phyloP scores from a whole-genome alignment of 2,888 invertebrate genomes.

The Lydus trimaculatus region DNA sequence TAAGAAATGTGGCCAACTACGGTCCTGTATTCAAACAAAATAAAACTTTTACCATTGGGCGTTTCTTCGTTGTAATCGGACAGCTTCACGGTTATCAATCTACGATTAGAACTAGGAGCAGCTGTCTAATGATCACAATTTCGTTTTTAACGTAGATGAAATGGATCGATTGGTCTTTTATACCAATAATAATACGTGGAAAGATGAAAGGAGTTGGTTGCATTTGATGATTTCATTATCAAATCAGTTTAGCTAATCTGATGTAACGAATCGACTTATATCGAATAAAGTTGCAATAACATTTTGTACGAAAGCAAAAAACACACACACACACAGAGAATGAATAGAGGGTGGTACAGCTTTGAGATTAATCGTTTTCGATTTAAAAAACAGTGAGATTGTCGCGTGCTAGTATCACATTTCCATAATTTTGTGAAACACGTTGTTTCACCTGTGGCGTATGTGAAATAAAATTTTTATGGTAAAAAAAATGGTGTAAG shows the following conservation, averaged over 20 bases:
- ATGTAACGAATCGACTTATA: conserved; percentile 41
- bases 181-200: not conserved
- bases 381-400: not conserved
- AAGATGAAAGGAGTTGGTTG: conserved; percentile 26
- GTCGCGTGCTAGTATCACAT: conserved; percentile 39
- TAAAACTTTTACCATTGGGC: conserved; percentile 16
- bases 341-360: not conserved
- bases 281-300: not conserved
- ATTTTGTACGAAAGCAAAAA: not conserved
- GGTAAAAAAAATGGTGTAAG: not conserved
- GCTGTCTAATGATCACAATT: conserved; percentile 43
- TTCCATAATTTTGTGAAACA: conserved; percentile 42
- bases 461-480: not conserved
- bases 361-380: not conserved
- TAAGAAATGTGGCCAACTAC: not conserved
- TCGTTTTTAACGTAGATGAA: conserved; percentile 23
- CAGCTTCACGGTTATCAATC: conserved; percentile 51
- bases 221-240: conserved; percentile 42
- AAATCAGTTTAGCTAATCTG: conserved; percentile 38
- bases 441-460: conserved; percentile 16
- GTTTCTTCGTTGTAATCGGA: conserved; percentile 47
- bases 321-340: no score
- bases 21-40: not conserved
- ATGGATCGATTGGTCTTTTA: conserved; percentile 7
- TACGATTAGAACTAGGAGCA: conserved; percentile 45